Conservation (phyloP, 2,888 invertebrate species). For the Graphium colonna region DNA sequence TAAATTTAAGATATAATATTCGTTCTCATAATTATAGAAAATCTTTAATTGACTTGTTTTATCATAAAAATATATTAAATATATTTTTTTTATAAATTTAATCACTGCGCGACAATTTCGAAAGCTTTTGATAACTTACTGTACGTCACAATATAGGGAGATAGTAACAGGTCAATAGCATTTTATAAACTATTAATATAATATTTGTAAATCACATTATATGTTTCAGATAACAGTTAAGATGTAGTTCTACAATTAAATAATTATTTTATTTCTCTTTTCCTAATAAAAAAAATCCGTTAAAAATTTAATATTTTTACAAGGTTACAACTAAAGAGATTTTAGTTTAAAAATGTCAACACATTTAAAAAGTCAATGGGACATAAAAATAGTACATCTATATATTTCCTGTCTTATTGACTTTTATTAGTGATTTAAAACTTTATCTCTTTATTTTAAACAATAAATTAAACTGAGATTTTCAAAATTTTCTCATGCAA, state of each 20-base stretch:
- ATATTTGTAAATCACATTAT: too few relatives aligned
- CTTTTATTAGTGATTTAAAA: neutral
- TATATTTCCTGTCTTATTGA: neutral
- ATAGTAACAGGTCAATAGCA: neutral
- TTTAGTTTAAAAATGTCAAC: neutral
- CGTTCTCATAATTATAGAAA: too few relatives aligned
- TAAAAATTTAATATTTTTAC: neutral
- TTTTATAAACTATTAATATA: neutral
- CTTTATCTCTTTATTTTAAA: neutral
- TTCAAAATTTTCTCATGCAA: neutral
- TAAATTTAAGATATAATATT: too few relatives aligned
- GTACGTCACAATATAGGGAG: neutral
- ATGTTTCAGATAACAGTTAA: conserved; percentile 13
- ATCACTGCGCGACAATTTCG: neutral
- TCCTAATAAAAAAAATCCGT: neutral
- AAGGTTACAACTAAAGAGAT: neutral
- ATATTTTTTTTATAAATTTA: neutral
- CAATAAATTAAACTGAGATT: neutral
- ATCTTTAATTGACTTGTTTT: too few relatives aligned
- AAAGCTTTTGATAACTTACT: neutral
- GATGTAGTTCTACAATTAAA: neutral
- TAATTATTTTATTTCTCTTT: neutral
- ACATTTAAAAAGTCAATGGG: neutral
- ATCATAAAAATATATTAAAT: too few relatives aligned
- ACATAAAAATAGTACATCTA: too few relatives aligned